A percentile compares a stretch with the other conserved stretches of the same genome.
Evolutionary conservation across 2,113 vertebrate species (phyloP).

Genomic region (Antechinus stuartii): DNA sequence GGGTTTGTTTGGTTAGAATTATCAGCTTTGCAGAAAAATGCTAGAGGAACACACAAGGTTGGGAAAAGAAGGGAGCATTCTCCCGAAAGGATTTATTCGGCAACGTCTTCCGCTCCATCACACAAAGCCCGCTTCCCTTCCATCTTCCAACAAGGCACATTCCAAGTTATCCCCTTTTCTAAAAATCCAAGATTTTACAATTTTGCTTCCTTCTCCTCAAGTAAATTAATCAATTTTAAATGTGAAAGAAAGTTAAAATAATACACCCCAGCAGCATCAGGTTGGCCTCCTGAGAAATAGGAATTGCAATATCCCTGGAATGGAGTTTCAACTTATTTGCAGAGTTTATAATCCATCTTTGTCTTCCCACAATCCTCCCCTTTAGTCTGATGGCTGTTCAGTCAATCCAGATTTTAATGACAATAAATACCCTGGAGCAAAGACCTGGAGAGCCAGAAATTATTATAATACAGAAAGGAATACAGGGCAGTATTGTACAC

Average conservation of each 20-base stretch:
- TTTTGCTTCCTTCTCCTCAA: slow-evolving; percentile 33
- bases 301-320: slow-evolving; percentile 41
- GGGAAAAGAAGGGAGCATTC: slow-evolving; percentile 48
- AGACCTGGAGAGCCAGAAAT: background rate
- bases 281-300: slow-evolving; percentile 28
- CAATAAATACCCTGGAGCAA: background rate
- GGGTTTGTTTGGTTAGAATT: slow-evolving; percentile 63
- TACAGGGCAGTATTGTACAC: background rate
- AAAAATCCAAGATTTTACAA: slow-evolving; percentile 57
- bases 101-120: slow-evolving; percentile 66
- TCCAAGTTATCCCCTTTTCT: slow-evolving; percentile 73
- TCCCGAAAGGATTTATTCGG: slow-evolving; percentile 67
- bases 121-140: slow-evolving; percentile 62
- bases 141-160: slow-evolving; percentile 69
- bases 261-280: slow-evolving; percentile 51
- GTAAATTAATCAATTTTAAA: slow-evolving; percentile 72
- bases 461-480: background rate
- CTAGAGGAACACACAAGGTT: slow-evolving; percentile 69
- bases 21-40: slow-evolving; percentile 78
- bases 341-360: slow-evolving; percentile 48
- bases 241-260: slow-evolving; percentile 64
- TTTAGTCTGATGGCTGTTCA: background rate
- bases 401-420: slow-evolving; percentile 22
- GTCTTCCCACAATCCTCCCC: background rate
- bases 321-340: slow-evolving; percentile 33